Conservation (phyloP, 2,888 invertebrate genomes). For the Mamestra brassicae region DNA sequence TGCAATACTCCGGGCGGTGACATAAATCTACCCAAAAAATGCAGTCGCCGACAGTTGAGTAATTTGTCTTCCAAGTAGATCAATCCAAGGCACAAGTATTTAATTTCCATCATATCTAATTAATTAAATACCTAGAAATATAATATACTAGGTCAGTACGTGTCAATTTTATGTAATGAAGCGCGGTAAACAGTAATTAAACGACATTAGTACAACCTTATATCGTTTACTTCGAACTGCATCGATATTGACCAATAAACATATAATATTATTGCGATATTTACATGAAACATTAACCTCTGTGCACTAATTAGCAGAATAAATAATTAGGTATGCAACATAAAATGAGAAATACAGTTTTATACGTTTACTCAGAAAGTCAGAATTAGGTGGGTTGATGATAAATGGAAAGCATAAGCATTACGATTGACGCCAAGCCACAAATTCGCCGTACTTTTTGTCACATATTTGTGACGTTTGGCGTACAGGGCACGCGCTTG, state of each 20-base stretch:
- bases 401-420: neutral
- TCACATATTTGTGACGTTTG: too few species aligned
- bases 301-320: constrained; percentile 39
- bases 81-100: neutral
- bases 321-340: constrained; percentile 8
- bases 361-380: constrained; percentile 12
- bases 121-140: constrained; percentile 14
- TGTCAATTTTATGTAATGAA: constrained; percentile 39
- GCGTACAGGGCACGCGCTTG: too few species aligned
- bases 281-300: constrained; percentile 32
- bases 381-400: neutral
- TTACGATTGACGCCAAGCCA: too few species aligned
- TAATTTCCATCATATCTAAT: constrained; percentile 20
- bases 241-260: constrained; percentile 47
- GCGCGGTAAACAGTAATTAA: constrained; percentile 30
- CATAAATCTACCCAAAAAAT: neutral
- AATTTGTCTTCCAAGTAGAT: neutral
- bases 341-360: constrained; percentile 23
- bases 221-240: constrained; percentile 25
- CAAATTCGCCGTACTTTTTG: too few species aligned
- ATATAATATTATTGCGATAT: constrained; percentile 42
- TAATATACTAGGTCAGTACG: constrained; percentile 20
- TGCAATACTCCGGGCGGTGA: too few species aligned
- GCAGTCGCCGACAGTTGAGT: neutral
- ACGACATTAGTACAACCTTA: constrained; percentile 30